Conservation (phyloP, 2,888 invertebrate genomes). For the Dione vanillae region DNA sequence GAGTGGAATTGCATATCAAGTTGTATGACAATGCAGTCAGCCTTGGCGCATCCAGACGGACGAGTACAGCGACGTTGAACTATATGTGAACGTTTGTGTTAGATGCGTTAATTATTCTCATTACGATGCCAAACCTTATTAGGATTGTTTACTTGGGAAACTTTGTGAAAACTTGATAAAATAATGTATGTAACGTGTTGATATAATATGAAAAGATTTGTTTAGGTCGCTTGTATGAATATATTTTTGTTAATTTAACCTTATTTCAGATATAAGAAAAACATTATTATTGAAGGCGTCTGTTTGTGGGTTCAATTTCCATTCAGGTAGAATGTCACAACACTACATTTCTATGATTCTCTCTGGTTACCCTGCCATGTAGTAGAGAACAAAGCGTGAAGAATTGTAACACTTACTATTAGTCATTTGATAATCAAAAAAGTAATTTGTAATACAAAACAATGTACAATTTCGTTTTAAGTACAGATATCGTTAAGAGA, state of each 20-base stretch:
- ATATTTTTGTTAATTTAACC: too few relatives aligned
- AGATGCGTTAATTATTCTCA: conserved; percentile 29
- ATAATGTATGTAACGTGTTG: not conserved
- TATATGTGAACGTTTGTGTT: conserved; percentile 32
- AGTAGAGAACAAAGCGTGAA: too few relatives aligned
- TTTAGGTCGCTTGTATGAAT: too few relatives aligned
- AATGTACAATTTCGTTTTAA: not conserved
- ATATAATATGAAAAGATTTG: not conserved
- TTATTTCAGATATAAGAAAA: too few relatives aligned
- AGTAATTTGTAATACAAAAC: not conserved
- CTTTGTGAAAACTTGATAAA: too few relatives aligned
- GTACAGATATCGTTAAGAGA: not conserved
- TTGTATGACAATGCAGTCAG: conserved; percentile 42
- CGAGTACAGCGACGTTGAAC: conserved; percentile 31
- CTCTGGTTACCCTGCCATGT: too few relatives aligned
- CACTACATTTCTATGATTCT: too few relatives aligned
- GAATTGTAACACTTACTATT: too few relatives aligned
- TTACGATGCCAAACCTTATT: not conserved
- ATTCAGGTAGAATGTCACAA: too few relatives aligned
- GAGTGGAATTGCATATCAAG: conserved; percentile 37
- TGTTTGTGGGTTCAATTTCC: too few relatives aligned
- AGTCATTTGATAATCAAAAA: not conserved
- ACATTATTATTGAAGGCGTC: too few relatives aligned
- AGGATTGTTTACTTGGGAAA: not conserved
- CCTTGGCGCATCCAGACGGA: conserved; percentile 47